Percentiles rank a stretch among this genome's conserved stretches.
These are phyloP conservation scores for Parelbella ahira DNA, from an alignment of 2,888 invertebrate genomes.

Conservation along the genomic window DNA sequence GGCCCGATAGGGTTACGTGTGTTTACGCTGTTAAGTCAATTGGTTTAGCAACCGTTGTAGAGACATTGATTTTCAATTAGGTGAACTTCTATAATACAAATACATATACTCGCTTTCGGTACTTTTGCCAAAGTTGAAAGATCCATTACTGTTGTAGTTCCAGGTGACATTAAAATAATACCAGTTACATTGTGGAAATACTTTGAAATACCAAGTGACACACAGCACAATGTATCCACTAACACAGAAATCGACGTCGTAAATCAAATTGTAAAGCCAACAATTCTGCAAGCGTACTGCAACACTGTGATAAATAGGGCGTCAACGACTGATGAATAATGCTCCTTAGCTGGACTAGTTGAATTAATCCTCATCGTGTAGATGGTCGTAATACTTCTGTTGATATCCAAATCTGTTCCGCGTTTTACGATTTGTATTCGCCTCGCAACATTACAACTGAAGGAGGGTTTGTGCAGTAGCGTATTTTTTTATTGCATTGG, in stretches of 20 bases:
- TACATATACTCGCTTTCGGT: no score
- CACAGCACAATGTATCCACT: neutral
- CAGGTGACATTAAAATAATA: no score
- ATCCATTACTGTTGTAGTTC: no score
- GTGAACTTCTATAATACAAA: slow-evolving; percentile 22
- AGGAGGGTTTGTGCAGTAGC: slow-evolving; percentile 51
- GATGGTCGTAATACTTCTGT: slow-evolving; percentile 29
- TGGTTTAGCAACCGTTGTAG: slow-evolving; percentile 29
- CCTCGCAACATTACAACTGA: slow-evolving; percentile 43
- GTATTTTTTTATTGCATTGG: slow-evolving; percentile 60
- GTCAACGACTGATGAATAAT: slow-evolving; percentile 26
- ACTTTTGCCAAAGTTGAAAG: no score
- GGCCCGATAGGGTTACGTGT: slow-evolving; percentile 66
- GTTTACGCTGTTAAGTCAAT: slow-evolving; percentile 59
- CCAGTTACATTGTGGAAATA: no score
- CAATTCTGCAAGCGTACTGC: slow-evolving; percentile 4
- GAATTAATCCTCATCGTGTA: slow-evolving; percentile 29
- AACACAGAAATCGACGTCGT: no score
- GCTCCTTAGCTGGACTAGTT: slow-evolving; percentile 21
- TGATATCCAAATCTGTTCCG: slow-evolving; percentile 39
- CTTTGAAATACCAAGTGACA: no score
- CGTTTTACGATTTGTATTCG: slow-evolving; percentile 48
- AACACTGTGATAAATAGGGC: slow-evolving; percentile 23
- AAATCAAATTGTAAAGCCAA: slow-evolving; percentile 7
- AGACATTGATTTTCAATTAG: slow-evolving; percentile 34